phyloP scores from a whole-genome alignment of 2,797 vertebrate genomes.

The Morus bassanus region DNA sequence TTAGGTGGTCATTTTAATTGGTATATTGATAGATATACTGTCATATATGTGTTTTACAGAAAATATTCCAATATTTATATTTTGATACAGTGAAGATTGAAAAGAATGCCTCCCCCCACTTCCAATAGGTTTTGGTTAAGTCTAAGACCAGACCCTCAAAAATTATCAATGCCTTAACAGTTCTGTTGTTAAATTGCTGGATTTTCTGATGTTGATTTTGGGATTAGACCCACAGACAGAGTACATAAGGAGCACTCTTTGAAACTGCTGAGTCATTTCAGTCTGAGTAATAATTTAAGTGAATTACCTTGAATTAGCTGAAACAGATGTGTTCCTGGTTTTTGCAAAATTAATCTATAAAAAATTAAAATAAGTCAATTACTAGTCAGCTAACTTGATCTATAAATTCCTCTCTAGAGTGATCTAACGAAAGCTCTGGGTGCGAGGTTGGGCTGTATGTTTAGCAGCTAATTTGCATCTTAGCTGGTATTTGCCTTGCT shows the following conservation, averaged over 20 bases:
- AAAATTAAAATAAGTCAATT: conserved; percentile 18
- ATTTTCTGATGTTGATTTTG: background rate
- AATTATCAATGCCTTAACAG: background rate
- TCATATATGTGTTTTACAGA: background rate
- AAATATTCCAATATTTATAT: background rate
- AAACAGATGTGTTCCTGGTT: conserved; percentile 29
- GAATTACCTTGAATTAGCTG: conserved; percentile 27
- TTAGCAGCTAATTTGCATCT: conserved; percentile 42
- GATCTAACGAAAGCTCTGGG: background rate
- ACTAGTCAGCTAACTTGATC: background rate
- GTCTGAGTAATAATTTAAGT: background rate
- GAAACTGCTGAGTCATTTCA: conserved; percentile 26
- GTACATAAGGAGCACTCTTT: background rate
- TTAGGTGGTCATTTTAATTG: background rate
- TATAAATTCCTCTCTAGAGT: conserved; percentile 24
- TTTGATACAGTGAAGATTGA: background rate
- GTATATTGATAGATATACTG: background rate
- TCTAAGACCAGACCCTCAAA: background rate
- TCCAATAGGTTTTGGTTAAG: background rate
- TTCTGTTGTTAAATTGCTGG: background rate
- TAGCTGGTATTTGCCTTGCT: conserved; percentile 20
- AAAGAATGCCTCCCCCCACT: background rate
- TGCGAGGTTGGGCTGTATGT: background rate
- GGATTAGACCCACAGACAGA: background rate
- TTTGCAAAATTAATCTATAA: conserved; percentile 24